These are phyloP conservation scores for Thamnophis elegans DNA, from an alignment of 2,797 vertebrate genomes.

Conservation along the genomic window DNA sequence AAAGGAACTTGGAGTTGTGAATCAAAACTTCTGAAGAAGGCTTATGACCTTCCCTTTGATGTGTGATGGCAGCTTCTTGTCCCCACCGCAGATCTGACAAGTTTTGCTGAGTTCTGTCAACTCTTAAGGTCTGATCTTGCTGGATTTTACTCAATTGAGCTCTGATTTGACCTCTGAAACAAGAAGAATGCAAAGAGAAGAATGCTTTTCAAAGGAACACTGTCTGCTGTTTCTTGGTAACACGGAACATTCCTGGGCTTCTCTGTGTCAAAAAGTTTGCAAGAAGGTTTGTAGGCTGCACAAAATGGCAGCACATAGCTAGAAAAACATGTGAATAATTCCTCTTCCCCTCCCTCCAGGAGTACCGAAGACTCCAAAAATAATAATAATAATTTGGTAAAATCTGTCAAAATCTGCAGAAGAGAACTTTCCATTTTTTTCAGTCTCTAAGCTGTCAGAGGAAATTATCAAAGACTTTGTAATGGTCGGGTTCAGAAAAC, in stretches of 20 bases:
- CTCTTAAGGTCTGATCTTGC: not conserved
- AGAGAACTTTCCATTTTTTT: constrained; percentile 30
- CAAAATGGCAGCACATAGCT: constrained; percentile 6
- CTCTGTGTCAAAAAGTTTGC: not conserved
- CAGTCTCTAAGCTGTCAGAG: not conserved
- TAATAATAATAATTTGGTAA: not conserved
- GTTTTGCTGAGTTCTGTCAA: not conserved
- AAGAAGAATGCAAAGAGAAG: not conserved
- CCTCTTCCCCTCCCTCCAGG: not conserved
- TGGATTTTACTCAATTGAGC: not conserved
- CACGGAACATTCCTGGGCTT: not conserved
- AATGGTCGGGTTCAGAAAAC: constrained; percentile 49
- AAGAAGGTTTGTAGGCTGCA: not conserved
- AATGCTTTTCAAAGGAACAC: not conserved
- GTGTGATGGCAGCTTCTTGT: not conserved
- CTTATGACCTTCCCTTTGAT: not conserved
- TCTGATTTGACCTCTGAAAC: not conserved
- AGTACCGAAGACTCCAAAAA: not conserved
- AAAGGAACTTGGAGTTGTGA: not conserved
- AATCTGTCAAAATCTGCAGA: constrained; percentile 9
- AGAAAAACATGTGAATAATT: not conserved
- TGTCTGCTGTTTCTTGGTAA: constrained; percentile 2
- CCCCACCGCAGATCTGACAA: not conserved
- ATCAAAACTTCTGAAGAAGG: not conserved
- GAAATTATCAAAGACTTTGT: constrained; percentile 38